These are phyloP conservation scores for Zaprionus gabonicus DNA, from an alignment of 1,140 invertebrate genomes.

Conservation along the genomic window DNA sequence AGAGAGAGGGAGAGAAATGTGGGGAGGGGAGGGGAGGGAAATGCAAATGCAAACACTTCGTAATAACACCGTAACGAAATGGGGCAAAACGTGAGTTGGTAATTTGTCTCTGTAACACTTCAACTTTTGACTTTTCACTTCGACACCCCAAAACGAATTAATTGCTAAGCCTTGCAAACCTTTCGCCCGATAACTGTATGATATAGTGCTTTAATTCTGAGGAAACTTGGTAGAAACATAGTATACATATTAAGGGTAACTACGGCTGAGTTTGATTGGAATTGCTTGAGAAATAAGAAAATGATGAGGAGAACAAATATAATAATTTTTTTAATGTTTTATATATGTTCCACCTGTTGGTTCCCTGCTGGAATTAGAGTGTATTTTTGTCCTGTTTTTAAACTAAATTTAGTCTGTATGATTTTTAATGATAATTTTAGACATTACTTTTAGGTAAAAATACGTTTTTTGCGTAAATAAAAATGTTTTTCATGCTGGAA, in stretches of 20 bases:
- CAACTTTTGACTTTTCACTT: not conserved
- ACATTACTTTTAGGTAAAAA: slow-evolving; percentile 6
- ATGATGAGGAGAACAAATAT: not conserved
- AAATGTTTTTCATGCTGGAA: not conserved
- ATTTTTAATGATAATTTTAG: slow-evolving; percentile 1
- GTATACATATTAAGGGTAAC: not conserved
- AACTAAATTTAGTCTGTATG: not conserved
- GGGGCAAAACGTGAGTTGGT: not conserved
- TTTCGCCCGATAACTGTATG: not conserved
- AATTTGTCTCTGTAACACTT: slow-evolving; percentile 1
- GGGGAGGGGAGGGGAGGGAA: not conserved
- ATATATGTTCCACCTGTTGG: not conserved
- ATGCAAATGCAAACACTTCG: not conserved
- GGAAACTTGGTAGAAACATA: not conserved
- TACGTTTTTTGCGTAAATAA: not conserved
- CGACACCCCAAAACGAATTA: not conserved
- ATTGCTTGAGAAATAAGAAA: not conserved
- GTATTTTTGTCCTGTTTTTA: not conserved
- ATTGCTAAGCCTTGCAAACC: not conserved
- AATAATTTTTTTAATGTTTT: not conserved
- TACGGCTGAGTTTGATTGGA: not conserved
- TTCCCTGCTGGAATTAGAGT: not conserved
- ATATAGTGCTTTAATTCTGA: not conserved
- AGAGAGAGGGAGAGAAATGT: too few species aligned
- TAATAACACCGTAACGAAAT: not conserved